phyloP scores from a whole-genome alignment of 53 echinoderm and acorn worm genomes.

The Echinometra lucunter region DNA sequence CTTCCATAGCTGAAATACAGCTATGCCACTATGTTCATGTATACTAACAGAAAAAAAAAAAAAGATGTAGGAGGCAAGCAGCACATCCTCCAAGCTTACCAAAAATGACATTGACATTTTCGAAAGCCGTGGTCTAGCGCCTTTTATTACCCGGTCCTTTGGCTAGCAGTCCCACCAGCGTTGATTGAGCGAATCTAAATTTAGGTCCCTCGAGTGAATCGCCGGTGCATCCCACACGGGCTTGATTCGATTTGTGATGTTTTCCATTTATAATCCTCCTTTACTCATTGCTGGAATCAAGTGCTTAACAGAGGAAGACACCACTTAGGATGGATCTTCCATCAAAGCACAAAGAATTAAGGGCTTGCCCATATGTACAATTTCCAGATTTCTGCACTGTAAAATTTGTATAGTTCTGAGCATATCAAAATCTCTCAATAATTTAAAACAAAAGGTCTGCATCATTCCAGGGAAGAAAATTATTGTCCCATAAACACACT shows the following conservation, averaged over 20 bases:
- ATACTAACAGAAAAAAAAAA: too few relatives aligned
- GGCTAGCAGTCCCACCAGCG: background rate
- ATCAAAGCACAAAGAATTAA: background rate
- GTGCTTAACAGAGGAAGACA: slow-evolving; percentile 20
- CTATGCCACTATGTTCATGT: too few relatives aligned
- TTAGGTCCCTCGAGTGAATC: background rate
- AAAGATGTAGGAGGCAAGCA: background rate
- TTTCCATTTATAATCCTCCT: slow-evolving; percentile 17
- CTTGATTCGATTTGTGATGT: slow-evolving; percentile 51
- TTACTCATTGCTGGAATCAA: slow-evolving; percentile 10
- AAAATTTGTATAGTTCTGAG: too few relatives aligned
- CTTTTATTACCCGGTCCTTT: background rate
- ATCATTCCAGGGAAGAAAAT: too few relatives aligned
- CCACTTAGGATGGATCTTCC: slow-evolving; percentile 17
- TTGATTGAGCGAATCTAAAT: slow-evolving; percentile 23
- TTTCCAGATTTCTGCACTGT: background rate
- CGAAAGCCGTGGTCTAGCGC: background rate
- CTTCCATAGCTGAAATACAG: too few relatives aligned
- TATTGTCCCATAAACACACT: too few relatives aligned
- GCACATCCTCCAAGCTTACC: background rate
- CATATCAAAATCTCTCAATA: too few relatives aligned
- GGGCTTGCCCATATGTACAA: background rate
- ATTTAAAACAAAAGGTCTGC: too few relatives aligned
- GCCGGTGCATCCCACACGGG: background rate
- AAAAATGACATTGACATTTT: slow-evolving; percentile 34